phyloP scores from a whole-genome alignment of 2,888 invertebrate species.

The Cynaeus angustus region DNA sequence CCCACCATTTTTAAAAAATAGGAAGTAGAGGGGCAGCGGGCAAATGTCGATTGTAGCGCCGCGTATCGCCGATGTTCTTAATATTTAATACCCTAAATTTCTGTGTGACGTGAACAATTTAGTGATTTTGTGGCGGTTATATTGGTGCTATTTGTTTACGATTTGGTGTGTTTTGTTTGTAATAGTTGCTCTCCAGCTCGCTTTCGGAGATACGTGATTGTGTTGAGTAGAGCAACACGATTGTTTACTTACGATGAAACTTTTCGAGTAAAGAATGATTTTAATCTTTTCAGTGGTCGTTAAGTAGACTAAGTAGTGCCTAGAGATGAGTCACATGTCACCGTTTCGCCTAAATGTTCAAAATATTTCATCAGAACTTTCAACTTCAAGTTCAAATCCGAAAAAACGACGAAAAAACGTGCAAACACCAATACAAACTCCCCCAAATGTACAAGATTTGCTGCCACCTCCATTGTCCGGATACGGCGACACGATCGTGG shows the following conservation, averaged over 20 bases:
- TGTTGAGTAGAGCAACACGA: slow-evolving; percentile 15
- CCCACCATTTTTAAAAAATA: no score
- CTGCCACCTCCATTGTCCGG: slow-evolving; percentile 91
- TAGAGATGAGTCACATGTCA: slow-evolving; percentile 69
- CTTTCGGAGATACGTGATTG: slow-evolving; percentile 1
- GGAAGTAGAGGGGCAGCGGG: no score
- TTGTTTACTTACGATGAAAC: slow-evolving; percentile 37
- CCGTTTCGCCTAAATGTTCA: slow-evolving; percentile 70
- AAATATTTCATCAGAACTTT: slow-evolving; percentile 72
- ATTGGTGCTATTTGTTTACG: not conserved
- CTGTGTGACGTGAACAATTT: no score
- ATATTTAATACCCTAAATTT: no score
- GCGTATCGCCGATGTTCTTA: no score
- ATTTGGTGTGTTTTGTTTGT: not conserved
- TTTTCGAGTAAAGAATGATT: slow-evolving; percentile 31
- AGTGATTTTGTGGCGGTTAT: no score
- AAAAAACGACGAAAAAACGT: slow-evolving; percentile 89
- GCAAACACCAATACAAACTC: slow-evolving; percentile 80
- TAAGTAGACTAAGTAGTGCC: slow-evolving; percentile 37
- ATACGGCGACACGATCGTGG: slow-evolving; percentile 94
- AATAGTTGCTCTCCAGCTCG: slow-evolving; percentile 1
- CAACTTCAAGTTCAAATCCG: slow-evolving; percentile 87
- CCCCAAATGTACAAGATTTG: slow-evolving; percentile 84
- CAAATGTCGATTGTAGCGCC: no score
- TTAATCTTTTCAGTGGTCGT: slow-evolving; percentile 14